Conservation (phyloP, 2,797 vertebrate genomes). For the Gila robusta region DNA sequence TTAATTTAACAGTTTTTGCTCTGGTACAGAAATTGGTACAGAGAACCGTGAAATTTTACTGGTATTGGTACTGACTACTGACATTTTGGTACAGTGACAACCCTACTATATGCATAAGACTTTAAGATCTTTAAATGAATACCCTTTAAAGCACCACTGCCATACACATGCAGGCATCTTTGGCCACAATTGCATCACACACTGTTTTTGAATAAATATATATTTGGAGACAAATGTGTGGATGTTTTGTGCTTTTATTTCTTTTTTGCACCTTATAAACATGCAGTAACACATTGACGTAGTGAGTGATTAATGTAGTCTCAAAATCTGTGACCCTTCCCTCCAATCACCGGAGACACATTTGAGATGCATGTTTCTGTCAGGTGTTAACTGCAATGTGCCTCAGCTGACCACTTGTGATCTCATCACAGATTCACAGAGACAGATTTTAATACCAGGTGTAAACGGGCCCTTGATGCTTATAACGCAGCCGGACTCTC, state of each 20-base stretch:
- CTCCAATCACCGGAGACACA: slow-evolving; percentile 8
- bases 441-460: not conserved
- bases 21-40: not conserved
- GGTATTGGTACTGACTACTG: not conserved
- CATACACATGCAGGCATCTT: not conserved
- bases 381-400: slow-evolving; percentile 13
- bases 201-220: not conserved
- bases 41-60: not conserved
- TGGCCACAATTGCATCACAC: not conserved
- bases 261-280: slow-evolving; percentile 7
- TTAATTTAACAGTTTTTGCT: not conserved
- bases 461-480: not conserved
- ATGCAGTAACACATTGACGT: not conserved
- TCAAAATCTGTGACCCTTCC: not conserved
- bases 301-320: not conserved
- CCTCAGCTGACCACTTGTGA: slow-evolving; percentile 9
- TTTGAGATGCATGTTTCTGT: slow-evolving; percentile 11
- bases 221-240: not conserved
- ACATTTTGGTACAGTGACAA: not conserved
- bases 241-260: not conserved
- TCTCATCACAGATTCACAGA: not conserved
- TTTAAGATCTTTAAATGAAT: not conserved
- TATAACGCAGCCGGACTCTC: not conserved
- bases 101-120: not conserved
- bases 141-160: not conserved